Conservation (phyloP, 1,140 invertebrate genomes). For the Agrypnia vestita region DNA sequence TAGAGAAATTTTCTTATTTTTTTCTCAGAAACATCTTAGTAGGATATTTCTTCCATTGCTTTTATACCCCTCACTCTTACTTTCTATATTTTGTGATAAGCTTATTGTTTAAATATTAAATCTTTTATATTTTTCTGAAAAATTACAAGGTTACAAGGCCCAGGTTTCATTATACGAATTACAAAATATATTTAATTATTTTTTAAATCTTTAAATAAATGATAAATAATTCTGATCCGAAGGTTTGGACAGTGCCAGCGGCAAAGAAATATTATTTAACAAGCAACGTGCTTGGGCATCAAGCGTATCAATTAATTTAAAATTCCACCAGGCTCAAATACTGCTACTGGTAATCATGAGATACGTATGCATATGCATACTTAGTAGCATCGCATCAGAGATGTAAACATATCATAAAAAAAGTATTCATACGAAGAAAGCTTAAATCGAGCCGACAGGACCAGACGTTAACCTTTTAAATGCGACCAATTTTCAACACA, state of each 20-base stretch:
- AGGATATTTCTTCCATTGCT: too few relatives aligned
- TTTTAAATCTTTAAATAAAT: neutral
- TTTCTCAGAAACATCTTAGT: too few relatives aligned
- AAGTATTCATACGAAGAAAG: constrained; percentile 18
- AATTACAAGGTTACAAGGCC: neutral
- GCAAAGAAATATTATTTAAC: neutral
- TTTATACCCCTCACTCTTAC: too few relatives aligned
- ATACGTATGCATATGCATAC: neutral
- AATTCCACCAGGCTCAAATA: neutral
- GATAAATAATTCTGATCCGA: neutral
- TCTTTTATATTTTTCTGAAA: too few relatives aligned
- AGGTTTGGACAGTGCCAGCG: too few relatives aligned
- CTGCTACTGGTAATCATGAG: constrained; percentile 7
- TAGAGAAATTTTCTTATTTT: too few relatives aligned
- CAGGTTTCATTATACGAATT: neutral
- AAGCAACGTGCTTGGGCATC: neutral
- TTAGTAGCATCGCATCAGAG: neutral
- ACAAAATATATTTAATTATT: constrained; percentile 1
- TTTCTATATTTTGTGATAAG: too few relatives aligned
- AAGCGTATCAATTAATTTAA: neutral
- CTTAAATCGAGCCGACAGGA: constrained; percentile 34
- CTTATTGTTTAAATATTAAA: too few relatives aligned
- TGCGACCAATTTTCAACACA: too few relatives aligned
- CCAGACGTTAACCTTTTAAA: constrained; percentile 19
- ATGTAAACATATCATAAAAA: constrained; percentile 35